Evolutionary conservation across 2,888 invertebrate genomes (phyloP).

Genomic region (Monopis laevigella): DNA sequence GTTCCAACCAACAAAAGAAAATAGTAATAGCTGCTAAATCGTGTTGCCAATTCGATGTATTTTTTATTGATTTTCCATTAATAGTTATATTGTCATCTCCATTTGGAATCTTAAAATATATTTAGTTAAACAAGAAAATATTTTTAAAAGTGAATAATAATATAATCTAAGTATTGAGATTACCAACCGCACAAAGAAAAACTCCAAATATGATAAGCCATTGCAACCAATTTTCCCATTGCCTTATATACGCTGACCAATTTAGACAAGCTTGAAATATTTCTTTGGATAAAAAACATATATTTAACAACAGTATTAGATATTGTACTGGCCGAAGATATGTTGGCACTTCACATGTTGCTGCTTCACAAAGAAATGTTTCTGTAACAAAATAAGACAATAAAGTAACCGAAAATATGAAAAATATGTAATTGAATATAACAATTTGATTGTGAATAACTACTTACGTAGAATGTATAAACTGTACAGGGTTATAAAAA

Average conservation of each 20-base stretch:
- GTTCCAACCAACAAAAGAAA: conserved; percentile 82
- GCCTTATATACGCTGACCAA: conserved; percentile 75
- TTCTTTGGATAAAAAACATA: conserved; percentile 75
- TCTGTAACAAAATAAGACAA: conserved; percentile 33
- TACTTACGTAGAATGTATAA: conserved; percentile 73
- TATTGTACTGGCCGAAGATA: conserved; percentile 63
- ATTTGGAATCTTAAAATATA: conserved; percentile 39
- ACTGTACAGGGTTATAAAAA: conserved; percentile 80
- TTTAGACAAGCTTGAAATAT: conserved; percentile 80
- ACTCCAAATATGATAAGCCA: conserved; percentile 79
- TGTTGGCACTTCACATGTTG: conserved; percentile 44
- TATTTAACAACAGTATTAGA: conserved; percentile 70
- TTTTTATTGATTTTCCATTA: conserved; percentile 33
- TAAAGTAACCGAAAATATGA: background rate
- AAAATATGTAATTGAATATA: background rate
- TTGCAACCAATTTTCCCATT: conserved; percentile 89
- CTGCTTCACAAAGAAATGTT: conserved; percentile 60
- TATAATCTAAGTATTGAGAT: background rate
- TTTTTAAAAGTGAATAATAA: background rate
- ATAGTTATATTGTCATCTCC: conserved; percentile 33
- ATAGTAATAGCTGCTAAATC: conserved; percentile 83
- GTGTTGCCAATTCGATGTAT: conserved; percentile 75
- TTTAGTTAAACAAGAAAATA: background rate
- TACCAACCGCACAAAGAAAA: conserved; percentile 71
- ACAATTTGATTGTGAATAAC: too few relatives aligned